phyloP scores from a whole-genome alignment of 2,888 invertebrate genomes.

The Pollenia amentaria region DNA sequence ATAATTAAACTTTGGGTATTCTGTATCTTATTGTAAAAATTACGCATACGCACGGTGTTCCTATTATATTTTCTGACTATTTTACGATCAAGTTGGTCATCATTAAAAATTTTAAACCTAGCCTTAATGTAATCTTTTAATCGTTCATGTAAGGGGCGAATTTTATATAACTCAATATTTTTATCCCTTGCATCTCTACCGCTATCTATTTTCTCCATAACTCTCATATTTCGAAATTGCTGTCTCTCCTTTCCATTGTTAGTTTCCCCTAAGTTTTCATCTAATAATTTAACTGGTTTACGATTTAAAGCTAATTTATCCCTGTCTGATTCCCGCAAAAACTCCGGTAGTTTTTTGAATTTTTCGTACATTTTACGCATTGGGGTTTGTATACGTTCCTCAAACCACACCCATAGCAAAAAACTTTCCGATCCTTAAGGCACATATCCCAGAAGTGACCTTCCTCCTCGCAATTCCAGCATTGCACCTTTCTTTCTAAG shows the following conservation, averaged over 20 bases:
- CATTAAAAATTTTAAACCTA: conserved; percentile 32
- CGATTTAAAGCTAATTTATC: no score
- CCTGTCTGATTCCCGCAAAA: no score
- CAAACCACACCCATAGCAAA: no score
- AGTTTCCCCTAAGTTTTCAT: background rate
- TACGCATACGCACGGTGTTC: background rate
- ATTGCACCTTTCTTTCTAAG: no score
- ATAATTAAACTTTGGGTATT: no score
- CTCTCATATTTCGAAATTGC: background rate
- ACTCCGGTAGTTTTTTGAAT: no score
- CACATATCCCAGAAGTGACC: no score
- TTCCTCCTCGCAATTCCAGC: no score
- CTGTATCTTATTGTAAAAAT: background rate
- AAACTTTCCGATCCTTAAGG: no score
- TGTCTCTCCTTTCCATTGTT: background rate
- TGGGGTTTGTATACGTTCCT: no score
- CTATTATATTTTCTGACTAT: background rate
- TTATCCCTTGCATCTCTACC: background rate
- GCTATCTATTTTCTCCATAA: no score
- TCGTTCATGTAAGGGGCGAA: background rate
- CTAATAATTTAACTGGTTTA: background rate
- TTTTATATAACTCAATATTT: background rate
- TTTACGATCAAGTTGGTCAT: background rate
- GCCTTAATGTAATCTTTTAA: background rate
- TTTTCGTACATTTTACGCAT: no score